Percentiles rank a stretch among this genome's conserved stretches.
Conservation (phyloP, 2,797 vertebrate genomes). For the Vireo griseus region DNA sequence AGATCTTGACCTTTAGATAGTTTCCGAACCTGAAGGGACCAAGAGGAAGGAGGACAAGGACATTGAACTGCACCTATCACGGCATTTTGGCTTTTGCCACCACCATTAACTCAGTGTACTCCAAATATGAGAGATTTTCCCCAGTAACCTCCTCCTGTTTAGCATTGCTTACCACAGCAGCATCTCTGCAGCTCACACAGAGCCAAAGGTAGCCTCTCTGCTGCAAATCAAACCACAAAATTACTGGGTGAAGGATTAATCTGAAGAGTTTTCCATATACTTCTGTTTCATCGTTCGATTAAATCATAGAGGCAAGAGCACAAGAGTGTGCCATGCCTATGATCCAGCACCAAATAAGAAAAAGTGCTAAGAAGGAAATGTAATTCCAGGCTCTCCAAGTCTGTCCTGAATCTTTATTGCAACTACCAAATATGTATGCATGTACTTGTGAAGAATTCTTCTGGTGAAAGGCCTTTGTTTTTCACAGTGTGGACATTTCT, state of each 20-base stretch:
- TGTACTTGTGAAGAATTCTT: background rate
- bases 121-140: background rate
- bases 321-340: background rate
- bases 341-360: background rate
- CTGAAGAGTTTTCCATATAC: background rate
- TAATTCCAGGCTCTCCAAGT: background rate
- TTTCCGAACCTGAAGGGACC: background rate
- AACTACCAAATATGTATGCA: background rate
- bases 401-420: background rate
- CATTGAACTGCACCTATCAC: background rate
- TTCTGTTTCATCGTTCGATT: background rate
- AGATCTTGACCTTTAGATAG: background rate
- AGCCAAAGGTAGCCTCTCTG: background rate
- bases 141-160: background rate
- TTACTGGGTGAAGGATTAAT: background rate
- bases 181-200: background rate
- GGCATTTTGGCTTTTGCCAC: background rate
- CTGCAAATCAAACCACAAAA: background rate
- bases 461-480: conserved; percentile 3
- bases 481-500: background rate
- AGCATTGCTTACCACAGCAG: background rate
- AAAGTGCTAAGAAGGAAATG: background rate
- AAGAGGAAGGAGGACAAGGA: background rate
- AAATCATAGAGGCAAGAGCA: background rate
- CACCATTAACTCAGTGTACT: background rate